Conservation (phyloP, 1,140 invertebrate species). For the Drosophila ogumai region DNA sequence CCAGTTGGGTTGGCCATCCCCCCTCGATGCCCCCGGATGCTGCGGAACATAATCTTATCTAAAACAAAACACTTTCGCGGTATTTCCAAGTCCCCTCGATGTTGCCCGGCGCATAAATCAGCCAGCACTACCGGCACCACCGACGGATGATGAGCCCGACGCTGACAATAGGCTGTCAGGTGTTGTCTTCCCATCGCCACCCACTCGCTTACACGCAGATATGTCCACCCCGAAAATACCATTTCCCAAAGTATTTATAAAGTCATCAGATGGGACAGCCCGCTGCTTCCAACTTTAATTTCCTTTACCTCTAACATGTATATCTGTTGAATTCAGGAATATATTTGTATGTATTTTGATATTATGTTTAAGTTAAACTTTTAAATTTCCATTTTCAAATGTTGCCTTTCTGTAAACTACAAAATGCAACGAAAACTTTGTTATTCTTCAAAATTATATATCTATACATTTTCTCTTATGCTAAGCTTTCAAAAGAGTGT, state of each 20-base stretch:
- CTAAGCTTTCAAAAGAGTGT: constrained; percentile 4
- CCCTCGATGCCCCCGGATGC: constrained; percentile 2
- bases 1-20: background rate
- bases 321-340: background rate
- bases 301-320: background rate
- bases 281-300: background rate
- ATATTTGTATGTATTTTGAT: background rate
- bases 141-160: constrained; percentile 54
- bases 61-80: constrained; percentile 75
- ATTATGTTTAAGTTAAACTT: background rate
- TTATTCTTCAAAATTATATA: background rate
- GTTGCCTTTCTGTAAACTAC: no score
- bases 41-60: constrained; percentile 71
- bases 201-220: constrained; percentile 45
- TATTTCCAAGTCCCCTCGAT: constrained; percentile 41
- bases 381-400: no score
- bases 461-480: background rate
- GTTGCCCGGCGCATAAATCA: constrained; percentile 65
- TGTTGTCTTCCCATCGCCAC: constrained; percentile 53
- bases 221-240: constrained; percentile 26
- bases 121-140: constrained; percentile 28
- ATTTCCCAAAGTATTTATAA: background rate
- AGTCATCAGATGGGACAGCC: background rate
- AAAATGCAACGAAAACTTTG: no score
- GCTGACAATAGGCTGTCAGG: constrained; percentile 77